Conservation (phyloP, 2,113 vertebrate species). For the Lophura nycthemera region DNA sequence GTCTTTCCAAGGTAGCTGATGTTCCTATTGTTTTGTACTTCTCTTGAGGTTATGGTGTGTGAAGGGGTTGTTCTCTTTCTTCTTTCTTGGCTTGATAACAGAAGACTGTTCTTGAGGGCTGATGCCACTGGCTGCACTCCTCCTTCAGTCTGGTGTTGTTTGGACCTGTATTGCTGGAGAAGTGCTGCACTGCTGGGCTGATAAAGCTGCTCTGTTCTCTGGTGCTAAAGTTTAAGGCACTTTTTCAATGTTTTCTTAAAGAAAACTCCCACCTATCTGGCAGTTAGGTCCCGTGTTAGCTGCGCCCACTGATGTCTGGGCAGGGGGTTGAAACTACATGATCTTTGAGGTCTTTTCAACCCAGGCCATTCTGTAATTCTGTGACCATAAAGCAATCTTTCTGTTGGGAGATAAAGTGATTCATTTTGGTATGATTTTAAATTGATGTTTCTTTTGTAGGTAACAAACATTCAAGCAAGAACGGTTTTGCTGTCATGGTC, state of each 20-base stretch:
- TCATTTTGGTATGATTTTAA: background rate
- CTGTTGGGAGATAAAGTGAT: background rate
- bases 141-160: background rate
- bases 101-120: background rate
- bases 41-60: background rate
- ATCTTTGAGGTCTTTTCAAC: no score
- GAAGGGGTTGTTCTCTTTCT: background rate
- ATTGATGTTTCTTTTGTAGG: constrained; percentile 71
- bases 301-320: background rate
- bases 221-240: background rate
- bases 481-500: constrained; percentile 89
- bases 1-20: background rate
- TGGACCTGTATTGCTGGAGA: background rate
- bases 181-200: background rate
- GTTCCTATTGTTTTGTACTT: background rate
- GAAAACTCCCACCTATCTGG: background rate
- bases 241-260: background rate
- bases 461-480: constrained; percentile 92
- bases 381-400: background rate
- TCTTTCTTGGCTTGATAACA: background rate
- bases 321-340: no score
- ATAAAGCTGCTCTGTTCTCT: background rate
- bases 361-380: no score
- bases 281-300: rapidly evolving
- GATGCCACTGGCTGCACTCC: background rate